Percentiles rank a stretch among this genome's conserved stretches.
Conservation (phyloP, 2,888 invertebrate genomes). For the Rhagonycha fulva region DNA sequence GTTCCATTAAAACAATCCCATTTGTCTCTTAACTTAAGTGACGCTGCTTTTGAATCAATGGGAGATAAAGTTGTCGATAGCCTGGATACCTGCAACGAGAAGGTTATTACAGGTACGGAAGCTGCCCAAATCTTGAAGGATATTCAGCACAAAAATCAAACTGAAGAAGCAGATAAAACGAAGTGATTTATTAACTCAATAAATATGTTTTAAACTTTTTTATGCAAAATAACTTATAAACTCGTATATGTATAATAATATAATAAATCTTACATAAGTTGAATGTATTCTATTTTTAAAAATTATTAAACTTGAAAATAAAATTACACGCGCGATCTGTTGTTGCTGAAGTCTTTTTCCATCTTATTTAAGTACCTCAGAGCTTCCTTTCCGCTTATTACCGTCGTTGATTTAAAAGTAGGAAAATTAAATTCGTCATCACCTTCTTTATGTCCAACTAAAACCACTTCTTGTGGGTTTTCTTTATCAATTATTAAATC, state of each 20-base stretch:
- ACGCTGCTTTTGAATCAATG: conserved; percentile 51
- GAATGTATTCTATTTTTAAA: neutral
- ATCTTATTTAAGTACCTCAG: conserved; percentile 11
- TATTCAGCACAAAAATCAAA: conserved; percentile 36
- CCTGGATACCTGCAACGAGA: conserved; percentile 47
- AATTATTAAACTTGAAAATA: neutral
- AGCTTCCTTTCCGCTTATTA: conserved; percentile 5
- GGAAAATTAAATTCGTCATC: neutral
- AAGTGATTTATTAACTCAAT: conserved; percentile 1
- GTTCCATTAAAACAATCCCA: conserved; percentile 48
- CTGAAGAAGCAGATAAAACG: conserved; percentile 12
- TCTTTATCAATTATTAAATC: conserved; percentile 5
- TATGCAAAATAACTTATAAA: conserved; percentile 13
- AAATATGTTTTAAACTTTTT: conserved; percentile 6
- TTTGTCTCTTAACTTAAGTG: conserved; percentile 47
- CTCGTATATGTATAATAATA: conserved; percentile 8
- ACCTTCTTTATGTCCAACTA: neutral
- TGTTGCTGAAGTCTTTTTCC: conserved; percentile 3
- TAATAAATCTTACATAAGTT: conserved; percentile 12
- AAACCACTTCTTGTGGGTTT: neutral
- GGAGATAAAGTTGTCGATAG: conserved; percentile 52
- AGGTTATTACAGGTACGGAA: conserved; percentile 42
- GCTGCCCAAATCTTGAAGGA: conserved; percentile 43
- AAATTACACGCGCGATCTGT: conserved; percentile 7
- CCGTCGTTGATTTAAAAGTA: neutral